These are phyloP conservation scores for Elanus axillaris DNA, from an alignment of 2,113 vertebrate genomes.

Conservation along the genomic window DNA sequence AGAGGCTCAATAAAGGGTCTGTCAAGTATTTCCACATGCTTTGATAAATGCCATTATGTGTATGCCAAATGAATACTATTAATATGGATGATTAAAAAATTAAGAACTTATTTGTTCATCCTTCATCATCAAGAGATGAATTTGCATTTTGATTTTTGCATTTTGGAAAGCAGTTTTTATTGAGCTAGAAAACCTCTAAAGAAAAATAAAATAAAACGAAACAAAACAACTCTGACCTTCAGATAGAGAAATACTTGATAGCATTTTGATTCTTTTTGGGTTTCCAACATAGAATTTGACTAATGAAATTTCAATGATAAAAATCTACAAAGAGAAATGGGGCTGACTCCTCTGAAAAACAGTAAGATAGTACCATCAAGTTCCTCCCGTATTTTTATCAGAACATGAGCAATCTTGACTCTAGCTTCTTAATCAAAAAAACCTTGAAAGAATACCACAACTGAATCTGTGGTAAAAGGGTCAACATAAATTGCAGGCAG, in stretches of 20 bases:
- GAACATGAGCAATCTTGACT: conserved; percentile 15
- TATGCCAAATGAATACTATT: conserved; percentile 22
- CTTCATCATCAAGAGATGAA: conserved; percentile 4
- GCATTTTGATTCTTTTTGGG: background rate
- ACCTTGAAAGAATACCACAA: background rate
- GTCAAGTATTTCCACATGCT: conserved; percentile 32
- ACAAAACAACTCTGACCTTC: background rate
- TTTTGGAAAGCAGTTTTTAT: background rate
- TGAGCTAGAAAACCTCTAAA: background rate
- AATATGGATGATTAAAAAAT: conserved; percentile 55
- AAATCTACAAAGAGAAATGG: background rate
- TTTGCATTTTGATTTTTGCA: conserved; percentile 16
- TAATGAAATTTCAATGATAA: background rate
- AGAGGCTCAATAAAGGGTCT: conserved; percentile 24
- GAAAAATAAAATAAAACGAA: background rate
- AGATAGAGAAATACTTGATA: background rate
- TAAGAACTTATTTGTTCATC: conserved; percentile 27
- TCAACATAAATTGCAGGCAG: conserved; percentile 7
- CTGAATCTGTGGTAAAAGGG: conserved; percentile 1
- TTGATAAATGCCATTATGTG: conserved; percentile 40
- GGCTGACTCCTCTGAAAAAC: background rate
- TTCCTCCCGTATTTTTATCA: background rate
- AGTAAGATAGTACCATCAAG: background rate
- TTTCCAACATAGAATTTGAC: background rate
- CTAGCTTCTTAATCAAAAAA: background rate